A percentile compares a stretch with the other conserved stretches of the same genome.
Evolutionary conservation across 2,888 invertebrate species (phyloP).

Genomic region (Iphiclides podalirius): DNA sequence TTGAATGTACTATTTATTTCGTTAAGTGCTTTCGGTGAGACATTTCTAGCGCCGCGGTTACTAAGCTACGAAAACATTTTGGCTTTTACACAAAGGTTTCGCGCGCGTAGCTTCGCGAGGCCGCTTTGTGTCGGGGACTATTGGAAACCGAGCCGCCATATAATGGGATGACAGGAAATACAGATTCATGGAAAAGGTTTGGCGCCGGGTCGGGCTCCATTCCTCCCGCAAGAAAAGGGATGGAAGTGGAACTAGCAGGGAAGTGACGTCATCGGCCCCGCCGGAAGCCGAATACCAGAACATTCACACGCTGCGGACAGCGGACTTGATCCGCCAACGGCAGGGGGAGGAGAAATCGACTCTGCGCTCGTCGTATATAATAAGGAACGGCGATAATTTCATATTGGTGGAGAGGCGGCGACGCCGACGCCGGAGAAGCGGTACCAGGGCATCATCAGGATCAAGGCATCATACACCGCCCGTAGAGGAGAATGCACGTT

Average conservation of each 20-base stretch:
- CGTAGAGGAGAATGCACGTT: constrained; percentile 61
- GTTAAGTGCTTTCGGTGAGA: background rate
- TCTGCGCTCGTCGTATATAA: constrained; percentile 72
- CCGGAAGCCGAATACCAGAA: constrained; percentile 75
- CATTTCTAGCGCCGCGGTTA: background rate
- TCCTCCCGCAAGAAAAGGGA: constrained; percentile 80
- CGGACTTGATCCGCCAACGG: constrained; percentile 73
- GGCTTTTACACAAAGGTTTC: background rate
- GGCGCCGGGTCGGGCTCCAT: constrained; percentile 79
- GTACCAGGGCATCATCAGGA: constrained; percentile 70
- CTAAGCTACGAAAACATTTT: background rate
- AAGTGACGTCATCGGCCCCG: constrained; percentile 61
- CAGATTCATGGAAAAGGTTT: constrained; percentile 79
- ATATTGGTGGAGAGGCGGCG: constrained; percentile 72
- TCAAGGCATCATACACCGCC: constrained; percentile 71
- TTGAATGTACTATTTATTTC: constrained; percentile 39
- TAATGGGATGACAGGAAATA: constrained; percentile 76
- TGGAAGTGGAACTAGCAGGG: constrained; percentile 73
- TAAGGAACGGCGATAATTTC: constrained; percentile 75
- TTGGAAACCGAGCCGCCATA: constrained; percentile 38
- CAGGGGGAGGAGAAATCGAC: constrained; percentile 76
- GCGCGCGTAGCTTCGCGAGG: background rate
- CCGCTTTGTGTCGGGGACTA: constrained; percentile 29
- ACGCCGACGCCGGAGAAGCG: constrained; percentile 67
- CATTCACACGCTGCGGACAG: constrained; percentile 73